Evolutionary conservation across 37 sponge, comb jelly and placozoan species (phyloP).

Genomic region (Ephydatia muelleri): DNA sequence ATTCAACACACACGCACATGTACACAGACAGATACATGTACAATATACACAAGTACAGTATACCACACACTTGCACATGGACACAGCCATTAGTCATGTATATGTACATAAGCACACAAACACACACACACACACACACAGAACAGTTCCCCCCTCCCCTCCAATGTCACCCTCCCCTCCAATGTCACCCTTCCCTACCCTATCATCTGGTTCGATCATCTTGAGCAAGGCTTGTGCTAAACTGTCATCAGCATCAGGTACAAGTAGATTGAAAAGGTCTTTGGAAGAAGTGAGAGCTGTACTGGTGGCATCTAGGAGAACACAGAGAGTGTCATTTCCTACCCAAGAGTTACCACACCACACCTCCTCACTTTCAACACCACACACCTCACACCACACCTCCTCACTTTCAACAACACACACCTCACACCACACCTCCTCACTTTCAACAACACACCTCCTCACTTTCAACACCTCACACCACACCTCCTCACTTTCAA

Average conservation of each 20-base stretch:
- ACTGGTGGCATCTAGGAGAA: not conserved
- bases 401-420: not conserved
- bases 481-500: no score
- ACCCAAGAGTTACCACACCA: not conserved
- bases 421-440: no score
- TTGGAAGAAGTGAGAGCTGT: not conserved
- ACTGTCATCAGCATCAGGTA: constrained; percentile 47
- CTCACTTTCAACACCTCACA: not conserved
- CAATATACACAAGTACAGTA: no score
- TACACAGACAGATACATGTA: not conserved
- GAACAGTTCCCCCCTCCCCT: not conserved
- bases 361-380: no score
- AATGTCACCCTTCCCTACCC: constrained; percentile 10
- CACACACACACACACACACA: constrained; percentile 12
- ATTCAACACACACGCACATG: not conserved
- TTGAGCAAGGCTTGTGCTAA: constrained; percentile 61
- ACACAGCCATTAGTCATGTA: not conserved
- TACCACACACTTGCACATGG: not conserved
- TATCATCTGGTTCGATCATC: constrained; percentile 75
- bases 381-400: not conserved
- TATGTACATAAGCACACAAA: not conserved
- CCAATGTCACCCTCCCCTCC: not conserved
- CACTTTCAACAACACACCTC: no score
- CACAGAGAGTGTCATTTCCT: no score
- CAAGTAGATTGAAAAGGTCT: no score